Evolutionary conservation across 2,113 vertebrate genomes (phyloP).

Genomic region (Polypterus senegalus): DNA sequence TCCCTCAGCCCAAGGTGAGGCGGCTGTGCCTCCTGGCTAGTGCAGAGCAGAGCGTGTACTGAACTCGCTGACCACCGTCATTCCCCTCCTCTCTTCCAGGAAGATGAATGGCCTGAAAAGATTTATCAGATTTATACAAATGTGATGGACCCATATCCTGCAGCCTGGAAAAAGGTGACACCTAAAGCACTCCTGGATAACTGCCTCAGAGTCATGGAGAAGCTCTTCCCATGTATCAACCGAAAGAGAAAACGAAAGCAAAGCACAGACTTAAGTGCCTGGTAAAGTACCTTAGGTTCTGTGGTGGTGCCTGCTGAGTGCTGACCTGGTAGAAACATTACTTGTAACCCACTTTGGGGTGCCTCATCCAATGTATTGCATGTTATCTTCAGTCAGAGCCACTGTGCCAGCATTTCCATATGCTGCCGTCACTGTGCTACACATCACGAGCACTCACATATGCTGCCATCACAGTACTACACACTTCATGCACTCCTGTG

Average conservation of each 20-base stretch:
- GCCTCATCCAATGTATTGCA: no score
- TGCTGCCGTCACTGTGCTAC: no score
- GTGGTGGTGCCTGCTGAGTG: no score
- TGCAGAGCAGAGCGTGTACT: no score
- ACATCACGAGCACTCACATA: no score
- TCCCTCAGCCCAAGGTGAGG: background rate
- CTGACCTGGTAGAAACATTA: no score
- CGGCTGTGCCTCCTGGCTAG: background rate
- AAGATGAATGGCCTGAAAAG: constrained; percentile 34
- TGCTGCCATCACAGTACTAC: no score
- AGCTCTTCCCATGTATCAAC: constrained; percentile 33
- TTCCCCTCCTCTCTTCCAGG: background rate
- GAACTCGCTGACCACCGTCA: background rate
- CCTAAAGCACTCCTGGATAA: constrained; percentile 55
- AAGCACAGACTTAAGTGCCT: background rate
- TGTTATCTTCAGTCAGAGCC: no score
- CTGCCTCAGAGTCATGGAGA: constrained; percentile 47
- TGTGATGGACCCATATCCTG: constrained; percentile 26
- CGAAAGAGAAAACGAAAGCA: no score
- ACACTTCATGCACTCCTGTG: no score
- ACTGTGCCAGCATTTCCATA: no score
- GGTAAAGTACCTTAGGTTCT: background rate
- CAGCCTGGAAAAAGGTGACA: constrained; percentile 33
- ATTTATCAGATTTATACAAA: constrained; percentile 35
- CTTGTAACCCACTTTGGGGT: no score